Evolutionary conservation across 2,888 invertebrate genomes (phyloP), one percentile per base, ranked within the genome.

Genomic region (Elmis aenea): DNA sequence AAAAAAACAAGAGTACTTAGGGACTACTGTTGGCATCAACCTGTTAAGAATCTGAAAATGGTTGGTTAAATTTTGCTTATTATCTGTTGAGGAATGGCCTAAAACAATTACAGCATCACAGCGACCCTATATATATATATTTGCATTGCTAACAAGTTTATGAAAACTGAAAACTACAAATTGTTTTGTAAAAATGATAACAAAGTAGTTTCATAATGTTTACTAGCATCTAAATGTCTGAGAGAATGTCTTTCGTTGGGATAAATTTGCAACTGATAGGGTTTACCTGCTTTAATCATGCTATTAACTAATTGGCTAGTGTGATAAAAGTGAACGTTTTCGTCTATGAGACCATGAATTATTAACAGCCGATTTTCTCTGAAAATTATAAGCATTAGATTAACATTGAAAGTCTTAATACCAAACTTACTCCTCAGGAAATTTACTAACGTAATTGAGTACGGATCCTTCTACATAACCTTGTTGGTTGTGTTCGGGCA

Each of bases 261-360:
- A 65, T 96, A 99, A 11, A 99, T 79, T 79, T 96, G 87, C 42
- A 93, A 69, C 54, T 92, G 82, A 64, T 97, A 95, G 1, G 97
- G 97, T 68, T 99, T 99, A 45, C 95, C 94, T n/a, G 86, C 84
- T 51, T 87, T 82, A 35, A 96, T 83, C 42, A 99, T 76, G 37
- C 87, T 85, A 46, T 89, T 86, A 13, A 99, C 83, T 42, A 99
- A 72, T 51, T 88, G 84, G 55, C 89, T 90, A 8, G 95, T 94
- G 69, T 99, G 99, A 52, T 85, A 84, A 68, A 99, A 97, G 67
- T 99, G 99, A 1, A 99, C 99, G 65, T 99, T 99, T 69, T 99
- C 99, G 66, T 99, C 99, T 36, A 94, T 93, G 44, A 97, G 71
- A 2, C 99, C 99, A 67, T 99, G 99, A 52, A 97, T 90, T 21